Evolutionary conservation across 2,113 vertebrate genomes (phyloP), one percentile per base, ranked within the genome.

Genomic region (Zosterops hypoxanthus): DNA sequence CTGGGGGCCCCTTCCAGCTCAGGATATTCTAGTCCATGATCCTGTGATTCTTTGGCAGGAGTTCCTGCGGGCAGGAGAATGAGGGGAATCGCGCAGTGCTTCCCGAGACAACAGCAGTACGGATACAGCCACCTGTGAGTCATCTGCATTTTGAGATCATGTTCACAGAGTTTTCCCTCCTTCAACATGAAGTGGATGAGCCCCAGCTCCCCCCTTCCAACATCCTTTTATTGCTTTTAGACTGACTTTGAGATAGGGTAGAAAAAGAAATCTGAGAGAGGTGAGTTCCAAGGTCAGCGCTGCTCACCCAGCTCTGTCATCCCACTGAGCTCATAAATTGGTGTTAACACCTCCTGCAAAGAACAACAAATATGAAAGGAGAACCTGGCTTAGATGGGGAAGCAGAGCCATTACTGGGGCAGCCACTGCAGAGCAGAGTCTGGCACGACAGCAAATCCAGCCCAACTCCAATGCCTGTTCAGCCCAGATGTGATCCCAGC

Each of bases 251-350:
- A 75, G 60, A 72, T 9, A 33, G 86, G 76, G n/a, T 2, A 10
- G 83, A 39, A 86, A 71, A 69, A 79, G 83, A 71, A 88, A 86
- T 18, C 31, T 49, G 76, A 31, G 72, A 84, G 86, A 81, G 49
- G 55, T n/a, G 68, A 69, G 65, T 72, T 75, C 73, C 41, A 49
- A 92, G 95, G 92, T 86, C 95, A 95, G 79, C 0, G 0, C 75
- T 22, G 68, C 66, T 95, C 91, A 84, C 81, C 66, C 4, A 0
- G 21, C 50, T n/a, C 86, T 71, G 49, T 71, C 89, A 82, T 72
- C 93, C 69, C 73, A 65, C 81, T 76, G 77, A 94, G 93, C 70
- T 85, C 86, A 79, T 23, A 94, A 94, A 95, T 95, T 82, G 86
- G 69, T 81, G 73, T 92, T 91, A 96, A 86, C 77, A 84, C 73